Percentiles rank a stretch among this genome's conserved stretches.
Conservation (phyloP, 2,797 vertebrate genomes). For the Sebastolobus alascanus region DNA sequence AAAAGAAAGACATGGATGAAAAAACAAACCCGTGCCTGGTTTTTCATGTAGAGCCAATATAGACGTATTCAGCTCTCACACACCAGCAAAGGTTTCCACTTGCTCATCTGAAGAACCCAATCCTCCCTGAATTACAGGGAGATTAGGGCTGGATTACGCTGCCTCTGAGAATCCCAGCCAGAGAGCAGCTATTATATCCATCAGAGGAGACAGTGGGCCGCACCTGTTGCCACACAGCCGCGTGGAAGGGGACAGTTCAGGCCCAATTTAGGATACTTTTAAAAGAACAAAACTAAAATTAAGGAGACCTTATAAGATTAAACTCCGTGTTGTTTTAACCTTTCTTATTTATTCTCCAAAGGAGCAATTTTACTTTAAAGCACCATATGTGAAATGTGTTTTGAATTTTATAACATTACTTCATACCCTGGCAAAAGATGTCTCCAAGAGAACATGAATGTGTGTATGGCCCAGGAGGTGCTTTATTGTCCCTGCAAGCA, state of each 20-base stretch:
- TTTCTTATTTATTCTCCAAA: slow-evolving; percentile 54
- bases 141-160: slow-evolving; percentile 87
- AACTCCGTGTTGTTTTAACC: slow-evolving; percentile 60
- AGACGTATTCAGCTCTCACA: slow-evolving; percentile 81
- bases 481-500: slow-evolving; percentile 79
- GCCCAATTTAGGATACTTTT: slow-evolving; percentile 45
- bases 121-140: slow-evolving; percentile 88
- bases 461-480: slow-evolving; percentile 65
- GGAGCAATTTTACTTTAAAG: slow-evolving; percentile 55
- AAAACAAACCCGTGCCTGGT: slow-evolving; percentile 61
- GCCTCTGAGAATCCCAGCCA: slow-evolving; percentile 85
- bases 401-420: slow-evolving; percentile 79
- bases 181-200: slow-evolving; percentile 83
- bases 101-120: slow-evolving; percentile 88
- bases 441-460: slow-evolving; percentile 70
- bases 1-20: slow-evolving; percentile 47
- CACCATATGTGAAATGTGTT: slow-evolving; percentile 71
- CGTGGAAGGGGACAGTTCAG: slow-evolving; percentile 55
- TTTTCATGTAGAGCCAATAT: slow-evolving; percentile 77
- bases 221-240: slow-evolving; percentile 85
- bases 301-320: slow-evolving; percentile 17
- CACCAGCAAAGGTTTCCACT: slow-evolving; percentile 84
- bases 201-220: slow-evolving; percentile 84
- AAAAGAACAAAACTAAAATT: slow-evolving; percentile 19
- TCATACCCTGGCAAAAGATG: slow-evolving; percentile 79